Evolutionary conservation across 2,888 invertebrate species (phyloP).

Genomic region (Axea sp.): DNA sequence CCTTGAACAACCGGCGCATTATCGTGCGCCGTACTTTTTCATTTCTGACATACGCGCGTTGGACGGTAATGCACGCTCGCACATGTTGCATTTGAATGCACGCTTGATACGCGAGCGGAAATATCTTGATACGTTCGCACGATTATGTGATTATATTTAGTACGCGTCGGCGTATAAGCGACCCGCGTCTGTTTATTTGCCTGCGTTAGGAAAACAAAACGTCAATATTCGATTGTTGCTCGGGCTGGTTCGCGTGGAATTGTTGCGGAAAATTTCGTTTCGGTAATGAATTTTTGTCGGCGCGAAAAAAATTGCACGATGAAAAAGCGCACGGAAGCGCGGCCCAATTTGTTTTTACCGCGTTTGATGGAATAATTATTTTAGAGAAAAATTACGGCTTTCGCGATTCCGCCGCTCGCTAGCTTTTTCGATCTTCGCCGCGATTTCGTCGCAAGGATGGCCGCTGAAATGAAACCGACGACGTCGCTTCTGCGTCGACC

Average conservation of each 20-base stretch:
- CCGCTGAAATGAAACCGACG: no score
- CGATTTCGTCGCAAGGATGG: no score
- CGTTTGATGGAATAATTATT: conserved; percentile 5
- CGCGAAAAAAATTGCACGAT: conserved; percentile 1
- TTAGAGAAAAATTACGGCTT: no score
- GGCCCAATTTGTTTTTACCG: background rate
- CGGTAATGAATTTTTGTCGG: conserved; percentile 5
- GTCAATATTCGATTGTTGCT: conserved; percentile 31
- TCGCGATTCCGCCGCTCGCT: no score
- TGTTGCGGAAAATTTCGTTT: conserved; percentile 10
- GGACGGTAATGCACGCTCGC: conserved; percentile 43
- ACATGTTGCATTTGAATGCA: conserved; percentile 52
- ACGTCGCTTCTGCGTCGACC: no score
- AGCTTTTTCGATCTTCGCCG: no score
- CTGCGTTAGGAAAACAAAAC: conserved; percentile 28
- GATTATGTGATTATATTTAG: conserved; percentile 50
- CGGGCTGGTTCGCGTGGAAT: conserved; percentile 4
- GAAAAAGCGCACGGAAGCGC: no score
- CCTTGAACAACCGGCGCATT: conserved; percentile 32
- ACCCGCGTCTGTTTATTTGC: conserved; percentile 27
- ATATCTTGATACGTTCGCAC: conserved; percentile 55
- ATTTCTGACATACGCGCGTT: conserved; percentile 45
- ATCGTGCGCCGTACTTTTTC: conserved; percentile 36
- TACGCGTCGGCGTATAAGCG: conserved; percentile 25
- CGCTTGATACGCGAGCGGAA: conserved; percentile 52